A percentile compares a stretch with the other conserved stretches of the same genome.
phyloP scores from a whole-genome alignment of 2,888 invertebrate genomes.

The Chrysolina americana region DNA sequence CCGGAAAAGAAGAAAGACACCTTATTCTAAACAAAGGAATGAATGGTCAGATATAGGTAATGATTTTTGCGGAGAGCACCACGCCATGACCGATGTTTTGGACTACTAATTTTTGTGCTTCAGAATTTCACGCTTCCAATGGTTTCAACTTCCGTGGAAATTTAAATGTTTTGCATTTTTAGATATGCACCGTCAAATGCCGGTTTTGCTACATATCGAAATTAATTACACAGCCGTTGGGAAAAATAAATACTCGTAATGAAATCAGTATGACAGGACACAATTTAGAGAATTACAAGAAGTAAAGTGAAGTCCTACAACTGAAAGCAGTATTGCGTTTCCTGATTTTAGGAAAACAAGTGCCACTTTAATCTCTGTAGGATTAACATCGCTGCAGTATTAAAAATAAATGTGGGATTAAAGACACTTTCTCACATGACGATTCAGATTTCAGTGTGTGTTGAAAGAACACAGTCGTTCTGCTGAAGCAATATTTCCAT shows the following conservation, averaged over 20 bases:
- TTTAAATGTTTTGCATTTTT: constrained; percentile 61
- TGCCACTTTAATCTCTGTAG: too few relatives aligned
- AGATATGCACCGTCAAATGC: constrained; percentile 55
- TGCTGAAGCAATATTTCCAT: too few relatives aligned
- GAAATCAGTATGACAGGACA: background rate
- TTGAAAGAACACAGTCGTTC: too few relatives aligned
- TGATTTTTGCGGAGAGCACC: constrained; percentile 43
- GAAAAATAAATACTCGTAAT: background rate
- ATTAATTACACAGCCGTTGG: background rate
- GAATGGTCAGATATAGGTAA: constrained; percentile 18
- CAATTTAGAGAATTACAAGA: background rate
- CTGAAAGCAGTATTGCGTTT: too few relatives aligned
- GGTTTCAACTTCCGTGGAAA: constrained; percentile 61
- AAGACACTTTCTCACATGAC: too few relatives aligned
- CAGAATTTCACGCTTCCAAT: constrained; percentile 59
- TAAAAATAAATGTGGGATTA: too few relatives aligned
- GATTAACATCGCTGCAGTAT: too few relatives aligned
- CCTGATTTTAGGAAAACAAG: too few relatives aligned
- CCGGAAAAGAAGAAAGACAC: constrained; percentile 2
- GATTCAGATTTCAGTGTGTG: too few relatives aligned
- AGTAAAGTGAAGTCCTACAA: background rate
- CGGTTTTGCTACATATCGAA: constrained; percentile 5
- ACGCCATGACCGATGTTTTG: constrained; percentile 58
- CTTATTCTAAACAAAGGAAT: constrained; percentile 20
- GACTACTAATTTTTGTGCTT: constrained; percentile 60